These are phyloP conservation scores for Mormyrus hasselquistii DNA, from an alignment of 2,797 vertebrate species.

Conservation along the genomic window DNA sequence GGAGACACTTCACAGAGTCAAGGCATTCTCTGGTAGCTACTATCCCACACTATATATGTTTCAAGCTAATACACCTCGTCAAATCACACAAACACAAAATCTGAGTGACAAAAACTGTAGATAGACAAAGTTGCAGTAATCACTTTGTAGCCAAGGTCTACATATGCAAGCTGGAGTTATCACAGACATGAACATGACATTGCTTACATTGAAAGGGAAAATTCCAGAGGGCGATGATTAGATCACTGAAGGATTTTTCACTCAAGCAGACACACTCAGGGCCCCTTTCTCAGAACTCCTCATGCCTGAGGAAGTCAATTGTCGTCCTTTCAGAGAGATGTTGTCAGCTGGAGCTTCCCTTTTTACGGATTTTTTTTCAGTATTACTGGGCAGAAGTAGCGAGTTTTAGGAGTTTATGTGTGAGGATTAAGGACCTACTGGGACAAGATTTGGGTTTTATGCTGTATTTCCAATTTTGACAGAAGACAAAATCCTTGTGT, in stretches of 20 bases:
- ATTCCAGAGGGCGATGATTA: not conserved
- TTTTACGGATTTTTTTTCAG: conserved; percentile 34
- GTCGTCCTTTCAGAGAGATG: conserved; percentile 42
- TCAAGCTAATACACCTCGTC: not conserved
- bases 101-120: not conserved
- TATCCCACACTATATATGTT: not conserved
- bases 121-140: not conserved
- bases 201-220: not conserved
- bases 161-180: not conserved
- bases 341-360: conserved; percentile 31
- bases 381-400: conserved; percentile 36
- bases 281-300: not conserved
- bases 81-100: not conserved
- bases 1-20: not conserved
- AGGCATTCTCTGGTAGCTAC: not conserved
- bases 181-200: not conserved
- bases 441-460: conserved; percentile 40
- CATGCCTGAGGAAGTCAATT: conserved; percentile 32
- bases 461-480: conserved; percentile 47
- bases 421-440: conserved; percentile 46
- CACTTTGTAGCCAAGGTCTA: not conserved
- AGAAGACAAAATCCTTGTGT: conserved; percentile 70
- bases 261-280: conserved; percentile 15
- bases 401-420: conserved; percentile 37
- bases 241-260: not conserved